A percentile compares a stretch with the other conserved stretches of the same genome.
Evolutionary conservation across 2,113 vertebrate species (phyloP).

Genomic region (Apaloderma vittatum): DNA sequence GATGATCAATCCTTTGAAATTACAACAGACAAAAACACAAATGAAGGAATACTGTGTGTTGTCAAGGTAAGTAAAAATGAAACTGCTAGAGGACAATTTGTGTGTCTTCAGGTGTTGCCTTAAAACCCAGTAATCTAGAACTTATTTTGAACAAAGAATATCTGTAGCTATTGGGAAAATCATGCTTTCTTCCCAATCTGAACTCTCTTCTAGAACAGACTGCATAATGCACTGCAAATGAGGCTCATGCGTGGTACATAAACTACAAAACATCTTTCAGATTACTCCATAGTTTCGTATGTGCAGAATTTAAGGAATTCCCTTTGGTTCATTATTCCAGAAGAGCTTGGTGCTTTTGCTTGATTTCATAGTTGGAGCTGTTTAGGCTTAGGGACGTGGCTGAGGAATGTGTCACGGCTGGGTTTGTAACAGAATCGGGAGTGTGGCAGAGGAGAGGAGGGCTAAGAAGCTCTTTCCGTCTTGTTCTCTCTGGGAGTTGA

Average conservation of each 20-base stretch:
- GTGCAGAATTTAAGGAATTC: neutral
- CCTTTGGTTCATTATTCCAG: neutral
- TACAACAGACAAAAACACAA: constrained; percentile 85
- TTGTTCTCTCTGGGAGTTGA: neutral
- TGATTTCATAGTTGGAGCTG: neutral
- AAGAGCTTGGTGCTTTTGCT: neutral
- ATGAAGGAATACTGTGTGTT: constrained; percentile 86
- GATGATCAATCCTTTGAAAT: constrained; percentile 87
- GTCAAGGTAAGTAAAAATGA: constrained; percentile 82
- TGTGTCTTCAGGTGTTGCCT: neutral
- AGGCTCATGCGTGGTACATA: rapidly evolving
- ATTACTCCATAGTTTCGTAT: neutral
- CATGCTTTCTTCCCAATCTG: neutral
- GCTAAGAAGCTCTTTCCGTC: neutral
- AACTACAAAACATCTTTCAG: neutral
- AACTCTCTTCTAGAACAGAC: neutral
- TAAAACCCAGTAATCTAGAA: neutral
- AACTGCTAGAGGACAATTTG: neutral
- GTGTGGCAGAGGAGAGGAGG: neutral
- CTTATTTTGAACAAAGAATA: neutral
- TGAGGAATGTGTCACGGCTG: neutral
- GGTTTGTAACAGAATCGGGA: neutral
- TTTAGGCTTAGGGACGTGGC: neutral
- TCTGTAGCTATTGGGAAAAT: neutral
- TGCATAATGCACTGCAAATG: no score